phyloP scores from a whole-genome alignment of 2,113 vertebrate species.

The Salvelinus sp. region DNA sequence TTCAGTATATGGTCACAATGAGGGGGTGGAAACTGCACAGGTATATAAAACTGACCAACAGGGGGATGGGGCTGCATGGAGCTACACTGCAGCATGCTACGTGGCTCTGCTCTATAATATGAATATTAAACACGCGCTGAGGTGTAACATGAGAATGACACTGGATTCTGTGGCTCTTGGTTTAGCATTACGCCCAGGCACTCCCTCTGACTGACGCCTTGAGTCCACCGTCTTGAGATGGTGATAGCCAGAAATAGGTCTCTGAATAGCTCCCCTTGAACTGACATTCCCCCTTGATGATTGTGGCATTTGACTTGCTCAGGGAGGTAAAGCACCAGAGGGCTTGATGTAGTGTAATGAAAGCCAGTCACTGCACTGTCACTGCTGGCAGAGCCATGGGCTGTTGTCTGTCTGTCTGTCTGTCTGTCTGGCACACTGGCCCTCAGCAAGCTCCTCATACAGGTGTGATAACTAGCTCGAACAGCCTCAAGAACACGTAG shows the following conservation, averaged over 20 bases:
- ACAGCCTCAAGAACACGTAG: slow-evolving; percentile 10
- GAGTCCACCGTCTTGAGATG: background rate
- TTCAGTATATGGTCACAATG: too few relatives aligned
- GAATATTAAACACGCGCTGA: too few relatives aligned
- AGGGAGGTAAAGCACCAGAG: slow-evolving; percentile 9
- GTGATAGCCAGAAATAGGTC: slow-evolving; percentile 22
- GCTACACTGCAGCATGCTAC: too few relatives aligned
- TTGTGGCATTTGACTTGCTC: slow-evolving; percentile 41
- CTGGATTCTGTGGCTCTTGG: background rate
- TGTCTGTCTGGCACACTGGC: slow-evolving; percentile 6
- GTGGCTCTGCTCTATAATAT: too few relatives aligned
- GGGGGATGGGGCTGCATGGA: too few relatives aligned
- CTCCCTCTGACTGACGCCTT: background rate
- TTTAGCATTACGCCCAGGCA: background rate
- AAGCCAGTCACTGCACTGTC: slow-evolving; percentile 22
- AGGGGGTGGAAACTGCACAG: too few relatives aligned
- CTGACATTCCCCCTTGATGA: slow-evolving; percentile 49
- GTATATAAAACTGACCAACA: too few relatives aligned
- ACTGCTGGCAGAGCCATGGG: slow-evolving; percentile 28
- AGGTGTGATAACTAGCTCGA: slow-evolving; percentile 15
- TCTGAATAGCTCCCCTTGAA: slow-evolving; percentile 66
- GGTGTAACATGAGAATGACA: background rate
- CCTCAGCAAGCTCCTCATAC: slow-evolving; percentile 11
- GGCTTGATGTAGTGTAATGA: background rate
- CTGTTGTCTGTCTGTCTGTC: slow-evolving; percentile 14